phyloP scores from a whole-genome alignment of 2,888 invertebrate species.

The Apoda limacodes region DNA sequence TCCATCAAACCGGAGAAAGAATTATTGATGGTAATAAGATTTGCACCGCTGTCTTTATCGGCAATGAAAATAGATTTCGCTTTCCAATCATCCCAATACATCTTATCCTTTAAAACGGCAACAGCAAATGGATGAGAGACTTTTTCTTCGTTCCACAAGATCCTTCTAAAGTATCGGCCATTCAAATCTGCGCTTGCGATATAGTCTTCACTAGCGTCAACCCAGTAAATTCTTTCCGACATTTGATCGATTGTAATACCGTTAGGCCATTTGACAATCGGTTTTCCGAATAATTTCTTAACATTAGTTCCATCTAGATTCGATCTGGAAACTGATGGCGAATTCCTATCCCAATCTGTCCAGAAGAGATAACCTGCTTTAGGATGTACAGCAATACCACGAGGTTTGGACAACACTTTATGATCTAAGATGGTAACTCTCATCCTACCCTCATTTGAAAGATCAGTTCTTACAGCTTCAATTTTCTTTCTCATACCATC shows the following conservation, averaged over 20 bases:
- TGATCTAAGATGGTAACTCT: conserved; percentile 79
- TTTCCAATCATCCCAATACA: conserved; percentile 95
- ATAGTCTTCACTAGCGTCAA: conserved; percentile 85
- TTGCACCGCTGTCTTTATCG: conserved; percentile 80
- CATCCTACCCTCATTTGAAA: conserved; percentile 74
- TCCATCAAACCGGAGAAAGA: conserved; percentile 83
- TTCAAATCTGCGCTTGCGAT: conserved; percentile 82
- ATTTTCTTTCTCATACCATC: conserved; percentile 84
- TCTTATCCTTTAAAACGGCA: conserved; percentile 83
- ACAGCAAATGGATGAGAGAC: conserved; percentile 89
- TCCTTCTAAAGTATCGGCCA: conserved; percentile 75
- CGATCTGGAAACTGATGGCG: conserved; percentile 82
- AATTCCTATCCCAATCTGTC: conserved; percentile 88
- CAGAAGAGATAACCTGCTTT: conserved; percentile 82
- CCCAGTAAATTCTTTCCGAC: conserved; percentile 87
- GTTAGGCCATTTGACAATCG: conserved; percentile 86
- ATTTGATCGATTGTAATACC: conserved; percentile 88
- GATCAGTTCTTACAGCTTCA: conserved; percentile 80
- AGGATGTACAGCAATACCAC: conserved; percentile 88
- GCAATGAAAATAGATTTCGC: conserved; percentile 81
- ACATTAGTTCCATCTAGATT: conserved; percentile 82
- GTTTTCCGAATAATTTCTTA: conserved; percentile 72
- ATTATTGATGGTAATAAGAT: conserved; percentile 69
- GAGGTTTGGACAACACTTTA: conserved; percentile 75
- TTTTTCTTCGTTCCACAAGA: conserved; percentile 73